Base-by-base conservation (phyloP, 1,140 invertebrate species). In the Leptopilina boulardi region DNA sequence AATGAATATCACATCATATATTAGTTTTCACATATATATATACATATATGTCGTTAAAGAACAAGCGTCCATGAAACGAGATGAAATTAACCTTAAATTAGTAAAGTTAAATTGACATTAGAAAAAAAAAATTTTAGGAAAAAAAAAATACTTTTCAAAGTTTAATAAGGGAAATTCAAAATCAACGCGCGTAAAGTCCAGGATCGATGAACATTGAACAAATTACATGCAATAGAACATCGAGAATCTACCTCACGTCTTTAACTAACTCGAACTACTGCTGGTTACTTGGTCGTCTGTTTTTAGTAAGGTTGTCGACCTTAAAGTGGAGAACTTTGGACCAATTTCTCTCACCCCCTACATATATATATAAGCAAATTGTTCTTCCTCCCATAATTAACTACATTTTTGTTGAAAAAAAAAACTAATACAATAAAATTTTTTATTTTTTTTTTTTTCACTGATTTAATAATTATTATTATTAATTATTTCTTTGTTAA, bases 201-300 rank as follows among this genome's bases (percentile, higher is more conserved):
- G 56, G 21, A 66, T 66, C 56, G 56, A 66, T 66, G 23, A 66
- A 66, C 23, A n/a, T 66, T 30, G 26, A 66, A 30, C 56, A 66
- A 59, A 26, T 26, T 59, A 26, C 56, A 59, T 21, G 13, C 19
- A 59, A 26, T 59, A n/a, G 56, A 66, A 66, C 56, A 66, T 66
- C 23, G 23, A 34, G 26, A 66, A 66, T 66, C 26, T 30, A 23
- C 13, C 56, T 66, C 56, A 66, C 56, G 23, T 66, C 56, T 30
- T 66, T 23, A 59, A 59, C 54, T 59, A 59, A 23, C 54, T 59
- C 21, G 11, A 66, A 66, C 56, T 34, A 30, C 56, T 66, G 56
- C 26, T 66, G 26, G 23, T 66, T n/a, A 30, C 11, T 26, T 2
- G 56, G 56, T 30, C 15, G 23, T 66, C 5, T 66, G 23, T 66